Evolutionary conservation across 1,140 invertebrate species (phyloP).

Genomic region (Colletes latitarsis): DNA sequence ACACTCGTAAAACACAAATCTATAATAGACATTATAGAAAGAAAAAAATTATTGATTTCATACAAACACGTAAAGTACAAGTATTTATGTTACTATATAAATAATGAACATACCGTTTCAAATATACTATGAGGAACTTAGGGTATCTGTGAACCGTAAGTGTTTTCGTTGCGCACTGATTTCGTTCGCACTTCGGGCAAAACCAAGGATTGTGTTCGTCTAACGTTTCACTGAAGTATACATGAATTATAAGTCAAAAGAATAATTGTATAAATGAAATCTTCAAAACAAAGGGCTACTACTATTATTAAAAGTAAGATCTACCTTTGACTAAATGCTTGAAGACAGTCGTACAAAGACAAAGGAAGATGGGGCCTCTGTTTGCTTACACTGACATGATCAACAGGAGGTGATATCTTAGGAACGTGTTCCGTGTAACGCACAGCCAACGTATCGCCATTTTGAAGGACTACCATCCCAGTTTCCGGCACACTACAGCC

Average conservation of each 20-base stretch:
- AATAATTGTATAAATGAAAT: background rate
- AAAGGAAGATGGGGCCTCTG: conserved; percentile 81
- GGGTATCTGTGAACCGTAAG: conserved; percentile 87
- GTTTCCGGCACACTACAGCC: conserved; percentile 83
- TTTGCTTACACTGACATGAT: conserved; percentile 79
- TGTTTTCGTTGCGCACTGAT: conserved; percentile 87
- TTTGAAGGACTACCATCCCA: conserved; percentile 81
- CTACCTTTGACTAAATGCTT: conserved; percentile 86
- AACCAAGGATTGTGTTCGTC: conserved; percentile 88
- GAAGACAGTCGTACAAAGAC: conserved; percentile 86
- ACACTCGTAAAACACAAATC: conserved; percentile 87
- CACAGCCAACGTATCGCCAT: conserved; percentile 84
- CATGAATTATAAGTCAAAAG: background rate
- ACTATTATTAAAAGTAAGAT: conserved; percentile 21
- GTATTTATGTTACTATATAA: background rate
- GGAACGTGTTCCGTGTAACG: conserved; percentile 78
- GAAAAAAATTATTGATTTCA: conserved; percentile 1
- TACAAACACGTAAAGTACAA: background rate
- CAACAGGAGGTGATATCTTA: conserved; percentile 68
- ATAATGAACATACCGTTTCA: conserved; percentile 83
- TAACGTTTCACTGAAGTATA: conserved; percentile 83
- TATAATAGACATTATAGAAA: conserved; percentile 70
- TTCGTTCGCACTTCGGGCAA: conserved; percentile 85
- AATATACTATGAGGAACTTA: conserved; percentile 87
- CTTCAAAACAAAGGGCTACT: background rate